Conservation (phyloP, 2,888 invertebrate species). For the Drosophila melanocephala region DNA sequence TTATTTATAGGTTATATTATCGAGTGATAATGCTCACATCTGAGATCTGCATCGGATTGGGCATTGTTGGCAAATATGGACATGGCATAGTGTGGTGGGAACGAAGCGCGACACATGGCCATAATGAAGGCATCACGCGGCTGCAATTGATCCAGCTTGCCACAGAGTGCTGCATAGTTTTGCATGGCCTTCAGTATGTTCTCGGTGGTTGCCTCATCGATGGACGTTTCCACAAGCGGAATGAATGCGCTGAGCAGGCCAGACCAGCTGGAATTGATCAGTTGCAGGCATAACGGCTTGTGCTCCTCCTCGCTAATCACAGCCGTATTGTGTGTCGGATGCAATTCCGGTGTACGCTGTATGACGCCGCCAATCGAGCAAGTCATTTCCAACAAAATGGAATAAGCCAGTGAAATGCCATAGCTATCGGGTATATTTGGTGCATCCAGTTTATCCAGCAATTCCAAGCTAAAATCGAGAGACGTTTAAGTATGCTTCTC, state of each 20-base stretch:
- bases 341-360: conserved; percentile 86
- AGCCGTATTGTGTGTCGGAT: conserved; percentile 75
- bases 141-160: conserved; percentile 90
- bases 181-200: conserved; percentile 96
- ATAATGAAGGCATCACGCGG: conserved; percentile 98
- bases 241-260: conserved; percentile 96
- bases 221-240: conserved; percentile 96
- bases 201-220: conserved; percentile 96
- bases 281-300: conserved; percentile 87
- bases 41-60: conserved; percentile 86
- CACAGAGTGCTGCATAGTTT: conserved; percentile 95
- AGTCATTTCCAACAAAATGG: conserved; percentile 96
- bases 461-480: conserved; percentile 90
- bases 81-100: conserved; percentile 97
- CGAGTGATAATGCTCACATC: conserved; percentile 65
- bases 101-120: conserved; percentile 97
- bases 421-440: conserved; percentile 98
- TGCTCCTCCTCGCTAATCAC: conserved; percentile 81
- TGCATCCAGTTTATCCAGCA: conserved; percentile 97
- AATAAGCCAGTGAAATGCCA: conserved; percentile 97
- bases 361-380: conserved; percentile 92
- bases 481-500: neutral
- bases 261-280: conserved; percentile 98
- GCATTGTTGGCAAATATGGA: conserved; percentile 91
- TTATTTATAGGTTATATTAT: too few relatives aligned